These are phyloP conservation scores for Acleris laterana DNA, from an alignment of 2,888 invertebrate species.

Conservation along the genomic window DNA sequence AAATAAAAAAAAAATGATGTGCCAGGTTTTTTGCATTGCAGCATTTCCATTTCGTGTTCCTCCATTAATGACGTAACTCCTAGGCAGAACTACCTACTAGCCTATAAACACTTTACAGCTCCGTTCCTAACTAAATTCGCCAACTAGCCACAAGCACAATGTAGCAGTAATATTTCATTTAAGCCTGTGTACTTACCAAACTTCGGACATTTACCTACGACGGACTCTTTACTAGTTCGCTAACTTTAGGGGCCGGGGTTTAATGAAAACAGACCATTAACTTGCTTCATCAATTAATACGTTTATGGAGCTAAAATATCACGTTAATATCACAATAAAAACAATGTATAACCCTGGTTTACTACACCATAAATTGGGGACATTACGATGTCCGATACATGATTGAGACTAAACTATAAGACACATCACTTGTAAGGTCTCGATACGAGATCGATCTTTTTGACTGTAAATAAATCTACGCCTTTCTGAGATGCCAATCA, in stretches of 20 bases:
- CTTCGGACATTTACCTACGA: conserved; percentile 3
- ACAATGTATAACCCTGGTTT: background rate
- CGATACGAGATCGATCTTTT: too few species aligned
- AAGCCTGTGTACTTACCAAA: conserved; percentile 25
- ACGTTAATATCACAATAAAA: conserved; percentile 33
- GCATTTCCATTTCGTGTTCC: too few species aligned
- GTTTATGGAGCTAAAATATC: conserved; percentile 41
- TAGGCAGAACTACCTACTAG: background rate
- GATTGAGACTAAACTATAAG: conserved; percentile 16
- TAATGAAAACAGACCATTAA: conserved; percentile 30
- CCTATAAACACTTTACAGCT: conserved; percentile 8
- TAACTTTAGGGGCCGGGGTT: conserved; percentile 28
- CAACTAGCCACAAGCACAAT: conserved; percentile 7
- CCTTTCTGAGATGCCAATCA: too few species aligned
- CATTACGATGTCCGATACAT: too few species aligned
- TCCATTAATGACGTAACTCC: too few species aligned
- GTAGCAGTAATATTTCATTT: conserved; percentile 29
- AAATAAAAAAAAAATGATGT: too few species aligned
- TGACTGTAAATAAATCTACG: too few species aligned
- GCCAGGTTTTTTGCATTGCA: too few species aligned
- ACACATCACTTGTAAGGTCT: too few species aligned
- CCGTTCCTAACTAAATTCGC: conserved; percentile 14
- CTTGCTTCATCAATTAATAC: conserved; percentile 26
- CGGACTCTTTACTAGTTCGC: conserved; percentile 16
- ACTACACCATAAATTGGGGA: background rate